Evolutionary conservation across 1,140 invertebrate genomes (phyloP), one percentile per base, ranked within the genome.

Genomic region (Trachelipus rathkii): DNA sequence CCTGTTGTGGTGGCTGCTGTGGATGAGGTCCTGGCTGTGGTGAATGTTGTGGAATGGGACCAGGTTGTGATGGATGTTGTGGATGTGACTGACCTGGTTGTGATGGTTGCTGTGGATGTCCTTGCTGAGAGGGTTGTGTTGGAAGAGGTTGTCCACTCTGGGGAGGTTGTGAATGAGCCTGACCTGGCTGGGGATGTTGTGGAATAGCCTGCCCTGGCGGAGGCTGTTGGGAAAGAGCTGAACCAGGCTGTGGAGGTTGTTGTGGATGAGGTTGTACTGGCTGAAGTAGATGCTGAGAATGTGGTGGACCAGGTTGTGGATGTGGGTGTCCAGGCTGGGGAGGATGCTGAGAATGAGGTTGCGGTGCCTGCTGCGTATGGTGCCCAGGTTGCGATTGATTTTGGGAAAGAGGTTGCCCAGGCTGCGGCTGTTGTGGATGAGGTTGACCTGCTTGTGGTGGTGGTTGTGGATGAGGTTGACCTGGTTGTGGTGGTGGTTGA

Each of bases 1-100:
- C 23, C 46, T 50, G 72, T 46, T 72, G 71, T 13, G 45, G 71
- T 45, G 10, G n/a, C n/a, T 73, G 72, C 33, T 73, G 72, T 10
- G 44, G 33, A 46, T 60, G 21, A 6, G 67, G 46, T 7, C 46
- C 72, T 46, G 72, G 72, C 23, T 46, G 46, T 11, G 67, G 43
- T 23, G 72, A 60, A 7, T 73, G 72, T 60, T 73, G 72, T 9
- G 72, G 19, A n/a, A 60, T 46, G 13, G 67, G 67, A 33, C 46
- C 45, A 21, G 67, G 72, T 66, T 66, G 60, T 44, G n/a, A 46
- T 19, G 45, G 71, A 19, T 72, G 71, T 33, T 33, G 33, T 23
- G 15, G 60, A 66, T n/a, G 60, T 66, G 60, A 7, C 60, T 66
- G 60, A 44, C 67, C 46, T 10, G 53, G 72, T 60, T 73, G 72